Percentiles rank a stretch among this genome's conserved stretches.
phyloP scores from a whole-genome alignment of 1,140 invertebrate genomes.

The Habropoda laboriosa region DNA sequence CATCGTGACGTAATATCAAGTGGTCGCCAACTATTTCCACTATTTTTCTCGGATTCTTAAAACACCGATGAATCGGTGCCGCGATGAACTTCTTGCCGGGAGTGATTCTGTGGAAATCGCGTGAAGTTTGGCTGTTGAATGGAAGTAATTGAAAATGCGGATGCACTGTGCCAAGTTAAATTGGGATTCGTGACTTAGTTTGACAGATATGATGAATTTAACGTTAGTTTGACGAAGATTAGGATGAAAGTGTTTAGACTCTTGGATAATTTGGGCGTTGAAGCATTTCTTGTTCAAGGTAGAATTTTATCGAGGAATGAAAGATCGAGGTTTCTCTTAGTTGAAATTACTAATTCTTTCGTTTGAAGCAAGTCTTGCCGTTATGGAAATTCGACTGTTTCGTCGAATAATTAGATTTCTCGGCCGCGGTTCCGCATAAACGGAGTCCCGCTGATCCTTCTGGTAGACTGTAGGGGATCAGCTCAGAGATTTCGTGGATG shows the following conservation, averaged over 20 bases:
- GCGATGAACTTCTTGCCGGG: not conserved
- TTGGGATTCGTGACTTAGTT: too few species aligned
- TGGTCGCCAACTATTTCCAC: conserved; percentile 60
- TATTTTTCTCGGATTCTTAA: conserved; percentile 19
- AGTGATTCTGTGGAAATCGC: not conserved
- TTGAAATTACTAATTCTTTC: not conserved
- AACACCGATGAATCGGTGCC: not conserved
- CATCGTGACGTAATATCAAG: conserved; percentile 49
- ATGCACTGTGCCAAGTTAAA: too few species aligned
- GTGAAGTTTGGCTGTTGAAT: too few species aligned
- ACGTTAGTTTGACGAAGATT: too few species aligned
- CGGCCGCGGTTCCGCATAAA: not conserved
- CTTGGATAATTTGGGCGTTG: too few species aligned
- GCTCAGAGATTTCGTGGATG: conserved; percentile 37
- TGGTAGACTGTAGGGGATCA: conserved; percentile 12
- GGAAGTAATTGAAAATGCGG: not conserved
- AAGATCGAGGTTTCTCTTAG: too few species aligned
- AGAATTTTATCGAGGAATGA: not conserved
- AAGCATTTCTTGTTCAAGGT: too few species aligned
- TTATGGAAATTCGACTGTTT: not conserved
- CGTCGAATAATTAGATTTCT: conserved; percentile 11
- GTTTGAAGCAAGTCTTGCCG: too few species aligned
- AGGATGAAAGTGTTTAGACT: too few species aligned
- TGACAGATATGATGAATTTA: too few species aligned
- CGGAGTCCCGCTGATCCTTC: conserved; percentile 27